Evolutionary conservation across 2,797 vertebrate species (phyloP).

Genomic region (Manis crassicaudata): DNA sequence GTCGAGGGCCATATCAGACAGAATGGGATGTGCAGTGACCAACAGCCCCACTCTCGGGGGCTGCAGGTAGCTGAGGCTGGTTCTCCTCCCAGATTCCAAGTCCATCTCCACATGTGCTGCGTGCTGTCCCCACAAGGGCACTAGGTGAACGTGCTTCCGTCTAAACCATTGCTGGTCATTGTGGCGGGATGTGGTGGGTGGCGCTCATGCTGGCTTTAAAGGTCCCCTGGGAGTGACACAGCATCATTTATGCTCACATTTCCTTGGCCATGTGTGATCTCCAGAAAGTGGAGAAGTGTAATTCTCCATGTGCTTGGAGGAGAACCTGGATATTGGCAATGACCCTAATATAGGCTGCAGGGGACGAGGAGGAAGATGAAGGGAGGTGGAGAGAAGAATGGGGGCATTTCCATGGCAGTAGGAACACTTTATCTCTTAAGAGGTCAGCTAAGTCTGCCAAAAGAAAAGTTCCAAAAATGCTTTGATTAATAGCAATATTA

Average conservation of each 20-base stretch:
- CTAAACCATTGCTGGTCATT: rapidly evolving
- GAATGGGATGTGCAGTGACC: neutral
- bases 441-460: neutral
- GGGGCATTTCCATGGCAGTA: rapidly evolving
- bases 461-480: neutral
- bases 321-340: neutral
- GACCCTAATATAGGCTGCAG: rapidly evolving
- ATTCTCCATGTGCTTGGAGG: rapidly evolving
- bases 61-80: neutral
- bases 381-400: neutral
- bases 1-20: rapidly evolving
- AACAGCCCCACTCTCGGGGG: rapidly evolving
- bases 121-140: rapidly evolving
- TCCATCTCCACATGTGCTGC: rapidly evolving
- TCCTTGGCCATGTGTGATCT: neutral
- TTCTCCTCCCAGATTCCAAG: rapidly evolving
- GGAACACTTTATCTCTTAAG: neutral
- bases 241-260: rapidly evolving
- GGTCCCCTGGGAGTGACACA: rapidly evolving
- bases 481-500: neutral
- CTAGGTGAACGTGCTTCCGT: rapidly evolving
- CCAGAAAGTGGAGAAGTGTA: neutral
- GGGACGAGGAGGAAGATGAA: neutral
- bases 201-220: rapidly evolving
- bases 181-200: rapidly evolving